Percentiles rank a stretch among this genome's conserved stretches.
Evolutionary conservation across 2,797 vertebrate genomes (phyloP).

Genomic region (Macrochelys suwanniensis): DNA sequence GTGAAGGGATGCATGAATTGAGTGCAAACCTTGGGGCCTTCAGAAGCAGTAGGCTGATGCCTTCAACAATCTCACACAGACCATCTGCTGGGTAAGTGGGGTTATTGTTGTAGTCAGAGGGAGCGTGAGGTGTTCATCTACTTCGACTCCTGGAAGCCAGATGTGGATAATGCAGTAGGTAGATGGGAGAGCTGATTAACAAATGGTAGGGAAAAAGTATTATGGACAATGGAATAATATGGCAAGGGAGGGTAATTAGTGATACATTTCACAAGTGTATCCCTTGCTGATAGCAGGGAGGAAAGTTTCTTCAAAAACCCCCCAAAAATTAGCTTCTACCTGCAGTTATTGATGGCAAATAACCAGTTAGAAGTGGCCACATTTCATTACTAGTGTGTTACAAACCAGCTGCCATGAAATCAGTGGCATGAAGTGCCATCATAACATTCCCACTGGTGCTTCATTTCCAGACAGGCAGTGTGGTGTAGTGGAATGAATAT

Average conservation of each 20-base stretch:
- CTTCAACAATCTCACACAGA: not conserved
- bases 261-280: accelerated
- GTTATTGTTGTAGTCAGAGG: not conserved
- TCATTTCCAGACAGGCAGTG: accelerated
- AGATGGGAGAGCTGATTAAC: not conserved
- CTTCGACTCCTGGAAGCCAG: not conserved
- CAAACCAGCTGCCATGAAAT: not conserved
- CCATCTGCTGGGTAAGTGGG: not conserved
- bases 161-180: not conserved
- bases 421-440: accelerated
- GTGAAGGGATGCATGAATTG: not conserved
- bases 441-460: accelerated
- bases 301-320: not conserved
- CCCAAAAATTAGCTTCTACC: not conserved
- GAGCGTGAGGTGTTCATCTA: not conserved
- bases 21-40: not conserved
- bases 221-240: not conserved
- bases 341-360: not conserved
- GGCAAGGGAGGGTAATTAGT: not conserved
- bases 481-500: not conserved
- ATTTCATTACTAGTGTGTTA: not conserved
- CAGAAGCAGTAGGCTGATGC: not conserved
- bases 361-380: not conserved
- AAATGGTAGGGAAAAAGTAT: not conserved
- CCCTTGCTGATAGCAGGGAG: not conserved